phyloP scores from a whole-genome alignment of 2,113 vertebrate genomes.

The Corythoichthys intestinalis region DNA sequence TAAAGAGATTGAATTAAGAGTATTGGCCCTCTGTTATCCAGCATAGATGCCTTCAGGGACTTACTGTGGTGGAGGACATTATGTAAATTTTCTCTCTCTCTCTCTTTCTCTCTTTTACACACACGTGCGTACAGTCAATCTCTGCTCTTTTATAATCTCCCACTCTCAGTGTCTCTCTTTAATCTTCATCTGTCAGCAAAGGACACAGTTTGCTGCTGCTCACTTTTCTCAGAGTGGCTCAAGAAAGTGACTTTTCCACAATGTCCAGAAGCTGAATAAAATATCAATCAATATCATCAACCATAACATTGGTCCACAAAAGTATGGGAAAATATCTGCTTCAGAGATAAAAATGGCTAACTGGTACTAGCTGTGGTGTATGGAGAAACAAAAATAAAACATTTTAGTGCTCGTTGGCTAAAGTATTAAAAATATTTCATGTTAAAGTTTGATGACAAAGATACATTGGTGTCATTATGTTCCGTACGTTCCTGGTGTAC shows the following conservation, averaged over 20 bases:
- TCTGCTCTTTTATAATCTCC: slow-evolving; percentile 70
- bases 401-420: too few species aligned
- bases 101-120: slow-evolving; percentile 43
- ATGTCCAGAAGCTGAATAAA: slow-evolving; percentile 26
- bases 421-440: too few species aligned
- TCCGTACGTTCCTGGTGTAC: too few species aligned
- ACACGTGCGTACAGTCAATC: slow-evolving; percentile 41
- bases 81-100: slow-evolving; percentile 86
- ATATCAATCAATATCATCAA: slow-evolving; percentile 9
- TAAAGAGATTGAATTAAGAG: slow-evolving; percentile 99
- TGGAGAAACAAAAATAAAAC: too few species aligned
- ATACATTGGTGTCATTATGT: too few species aligned
- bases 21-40: slow-evolving; percentile 98
- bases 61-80: slow-evolving; percentile 97
- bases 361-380: too few species aligned
- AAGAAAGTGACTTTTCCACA: slow-evolving; percentile 30
- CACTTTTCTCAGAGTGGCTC: slow-evolving; percentile 25
- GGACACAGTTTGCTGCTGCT: slow-evolving; percentile 33
- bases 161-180: slow-evolving; percentile 48
- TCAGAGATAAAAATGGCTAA: too few species aligned
- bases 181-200: slow-evolving; percentile 68
- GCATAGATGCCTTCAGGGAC: slow-evolving; percentile 91
- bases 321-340: too few species aligned
- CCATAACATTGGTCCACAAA: neutral
- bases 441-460: too few species aligned